phyloP scores from a whole-genome alignment of 2,113 vertebrate species.

The Varanus komodoensis region DNA sequence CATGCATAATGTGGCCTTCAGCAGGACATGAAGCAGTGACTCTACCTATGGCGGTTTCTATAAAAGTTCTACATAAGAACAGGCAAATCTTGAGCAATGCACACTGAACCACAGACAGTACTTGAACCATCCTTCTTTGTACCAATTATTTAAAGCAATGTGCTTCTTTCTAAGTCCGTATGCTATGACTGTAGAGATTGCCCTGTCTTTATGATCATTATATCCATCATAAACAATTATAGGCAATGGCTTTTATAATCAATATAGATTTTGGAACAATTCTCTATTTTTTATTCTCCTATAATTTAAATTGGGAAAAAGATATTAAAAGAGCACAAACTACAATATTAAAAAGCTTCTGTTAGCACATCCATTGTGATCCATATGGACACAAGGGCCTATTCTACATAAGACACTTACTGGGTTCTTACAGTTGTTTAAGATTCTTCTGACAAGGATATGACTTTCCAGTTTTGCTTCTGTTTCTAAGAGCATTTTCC shows the following conservation, averaged over 20 bases:
- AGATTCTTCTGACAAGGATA: no score
- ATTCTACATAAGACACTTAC: no score
- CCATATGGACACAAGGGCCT: not conserved
- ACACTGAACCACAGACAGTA: not conserved
- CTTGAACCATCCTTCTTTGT: not conserved
- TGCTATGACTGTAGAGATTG: not conserved
- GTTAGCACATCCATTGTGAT: not conserved
- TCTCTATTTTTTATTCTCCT: not conserved
- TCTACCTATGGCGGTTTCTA: not conserved
- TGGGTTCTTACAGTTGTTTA: no score
- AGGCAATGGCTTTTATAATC: not conserved
- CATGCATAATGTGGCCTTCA: not conserved
- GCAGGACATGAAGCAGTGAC: not conserved
- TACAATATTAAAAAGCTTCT: no score
- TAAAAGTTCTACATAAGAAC: not conserved
- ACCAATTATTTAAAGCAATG: not conserved
- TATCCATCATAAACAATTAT: no score
- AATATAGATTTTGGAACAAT: not conserved
- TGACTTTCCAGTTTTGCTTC: no score
- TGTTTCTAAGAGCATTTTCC: no score
- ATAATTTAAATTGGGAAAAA: not conserved
- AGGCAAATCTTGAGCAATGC: not conserved
- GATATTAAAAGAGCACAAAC: not conserved
- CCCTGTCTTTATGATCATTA: not conserved
- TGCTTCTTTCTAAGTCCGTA: not conserved